Base-by-base conservation (phyloP, 1,140 invertebrate genomes). In the Cyclina sinensis region DNA sequence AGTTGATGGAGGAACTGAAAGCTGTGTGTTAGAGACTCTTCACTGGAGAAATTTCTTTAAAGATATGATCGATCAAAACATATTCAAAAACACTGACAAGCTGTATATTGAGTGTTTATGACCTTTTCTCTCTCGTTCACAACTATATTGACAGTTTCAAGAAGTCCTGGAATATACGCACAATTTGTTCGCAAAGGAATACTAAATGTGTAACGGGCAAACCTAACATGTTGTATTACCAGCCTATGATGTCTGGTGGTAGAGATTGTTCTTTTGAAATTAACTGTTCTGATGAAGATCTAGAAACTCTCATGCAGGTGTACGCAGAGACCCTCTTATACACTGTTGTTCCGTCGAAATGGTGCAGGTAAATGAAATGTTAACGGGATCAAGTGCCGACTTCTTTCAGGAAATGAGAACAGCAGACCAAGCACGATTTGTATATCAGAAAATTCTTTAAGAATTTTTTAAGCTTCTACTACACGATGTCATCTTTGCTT, bases 161-260 rank as follows among this genome's bases (percentile, higher is more conserved):
- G 27, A 35, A 81, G 46, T 24, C 35, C 37, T 81, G 54, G 79
- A 81, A 81, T 62, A 59, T 43, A 37, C 79, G 62, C 79, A 65
- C 27, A 27, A 59, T 81, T 37, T 14, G 79, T 16, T 27, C 4
- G 21, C 79, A 81, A 43, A 59, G 39, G 54, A 81, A 51, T 79
- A 62, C 46, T 37, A 54, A 81, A 43, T 81, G 12, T 24, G 24
- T 59, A 27, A 37, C 46, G n/a, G 51, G 79, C n/a, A 81, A 81
- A 81, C 79, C 79, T 27, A 43, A 81, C 57, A 43, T 59, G 21
- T 27, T 82, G 51, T 82, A 35, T 43, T 62, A 62, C 39, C 24
- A 46, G 27, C 79, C 79, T 32, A 43, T 16, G 46, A 24, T 82
- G 32, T 82, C 35, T 43, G 76, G 39, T 82, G 39, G 54, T 39